Evolutionary conservation across 2,797 vertebrate genomes (phyloP), one percentile per base, ranked within the genome.

Genomic region (Sebastes goodei): DNA sequence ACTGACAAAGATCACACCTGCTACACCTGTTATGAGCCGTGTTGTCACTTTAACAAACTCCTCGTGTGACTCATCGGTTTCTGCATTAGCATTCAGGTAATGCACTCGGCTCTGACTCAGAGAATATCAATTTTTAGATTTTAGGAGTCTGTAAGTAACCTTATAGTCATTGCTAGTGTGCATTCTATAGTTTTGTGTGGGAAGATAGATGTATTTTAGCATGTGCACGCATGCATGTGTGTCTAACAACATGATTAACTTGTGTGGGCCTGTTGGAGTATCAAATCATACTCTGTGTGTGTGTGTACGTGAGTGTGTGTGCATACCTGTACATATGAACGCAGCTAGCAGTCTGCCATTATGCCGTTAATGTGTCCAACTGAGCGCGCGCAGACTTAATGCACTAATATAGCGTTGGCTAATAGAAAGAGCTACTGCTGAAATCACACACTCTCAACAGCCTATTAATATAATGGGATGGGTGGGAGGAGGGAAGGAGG

Each of bases 381-480:
- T 76, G 77, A 80, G 33, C 57, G 81, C 84, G 71, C 25, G 71
- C 59, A 72, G 80, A 86, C 75, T 71, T 92, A 88, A 89, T 87
- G 84, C 72, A 74, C 77, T 85, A 89, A 89, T 86, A 88, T 84
- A 74, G 82, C 59, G 65, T 52, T 68, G 73, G 80, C 82, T 91
- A 84, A 89, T 88, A 91, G 88, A 88, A 87, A 88, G 76, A 88
- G 82, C 62, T 87, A 81, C 76, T 65, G 87, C 78, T 79, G 76
- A 79, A 90, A 87, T 88, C 80, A 86, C 64, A 77, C 57, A 81
- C 78, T 82, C 71, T 81, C 80, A 86, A 82, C 52, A 79, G 76
- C 82, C 82, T 86, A 82, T 91, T 92, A 87, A 88, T 89, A 78
- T 90, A 81, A 92, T 85, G 61, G 77, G 63, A 71, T 55, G 81